Evolutionary conservation across 2,113 vertebrate genomes (phyloP).

Genomic region (Brachirus orientalis): DNA sequence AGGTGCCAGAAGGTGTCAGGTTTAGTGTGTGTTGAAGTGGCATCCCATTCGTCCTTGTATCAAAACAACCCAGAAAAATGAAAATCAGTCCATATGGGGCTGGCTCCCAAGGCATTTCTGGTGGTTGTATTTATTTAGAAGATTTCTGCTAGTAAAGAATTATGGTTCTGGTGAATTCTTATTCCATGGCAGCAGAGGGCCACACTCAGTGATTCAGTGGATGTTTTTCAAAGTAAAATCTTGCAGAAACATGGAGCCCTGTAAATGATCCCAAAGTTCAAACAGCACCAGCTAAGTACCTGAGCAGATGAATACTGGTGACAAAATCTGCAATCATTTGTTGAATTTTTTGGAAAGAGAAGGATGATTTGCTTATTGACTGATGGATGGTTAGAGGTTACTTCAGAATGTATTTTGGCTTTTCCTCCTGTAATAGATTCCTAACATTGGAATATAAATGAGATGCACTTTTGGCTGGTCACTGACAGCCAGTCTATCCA

Average conservation of each 20-base stretch:
- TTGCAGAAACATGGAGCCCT: too few species aligned
- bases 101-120: too few species aligned
- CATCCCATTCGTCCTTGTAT: neutral
- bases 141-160: neutral
- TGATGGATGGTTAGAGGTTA: neutral
- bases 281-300: neutral
- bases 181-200: neutral
- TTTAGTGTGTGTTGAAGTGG: neutral
- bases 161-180: neutral
- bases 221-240: too few species aligned
- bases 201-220: neutral
- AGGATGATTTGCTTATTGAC: neutral
- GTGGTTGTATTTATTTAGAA: neutral
- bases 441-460: slow-evolving; percentile 7
- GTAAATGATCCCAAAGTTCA: neutral
- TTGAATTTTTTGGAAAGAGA: too few species aligned
- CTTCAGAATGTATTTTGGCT: neutral
- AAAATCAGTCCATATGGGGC: too few species aligned
- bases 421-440: neutral
- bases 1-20: slow-evolving; percentile 17
- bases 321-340: too few species aligned
- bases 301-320: neutral
- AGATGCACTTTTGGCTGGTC: neutral
- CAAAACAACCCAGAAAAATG: too few species aligned
- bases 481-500: neutral